phyloP scores from a whole-genome alignment of 2,888 invertebrate species.

The Cataglyphis livida region DNA sequence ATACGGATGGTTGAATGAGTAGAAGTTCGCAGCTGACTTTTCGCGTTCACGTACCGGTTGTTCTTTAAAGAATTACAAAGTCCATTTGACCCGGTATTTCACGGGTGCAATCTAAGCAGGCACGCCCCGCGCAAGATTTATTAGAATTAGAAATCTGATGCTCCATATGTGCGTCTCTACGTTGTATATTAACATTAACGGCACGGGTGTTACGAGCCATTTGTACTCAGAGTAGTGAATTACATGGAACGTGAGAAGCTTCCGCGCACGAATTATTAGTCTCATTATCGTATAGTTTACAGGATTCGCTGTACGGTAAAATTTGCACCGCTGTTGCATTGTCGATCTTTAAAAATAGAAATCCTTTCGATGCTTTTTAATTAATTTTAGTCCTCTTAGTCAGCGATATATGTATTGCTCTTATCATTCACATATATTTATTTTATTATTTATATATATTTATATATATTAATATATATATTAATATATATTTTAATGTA shows the following conservation, averaged over 20 bases:
- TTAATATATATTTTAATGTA: background rate
- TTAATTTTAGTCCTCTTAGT: background rate
- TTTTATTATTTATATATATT: background rate
- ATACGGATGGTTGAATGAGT: background rate
- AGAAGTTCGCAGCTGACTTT: slow-evolving; percentile 27
- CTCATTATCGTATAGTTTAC: slow-evolving; percentile 76
- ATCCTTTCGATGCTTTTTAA: background rate
- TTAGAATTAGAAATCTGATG: slow-evolving; percentile 83
- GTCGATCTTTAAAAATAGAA: slow-evolving; percentile 9
- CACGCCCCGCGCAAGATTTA: slow-evolving; percentile 78
- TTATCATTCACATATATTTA: background rate
- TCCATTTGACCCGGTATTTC: slow-evolving; percentile 68
- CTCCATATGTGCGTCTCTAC: slow-evolving; percentile 70
- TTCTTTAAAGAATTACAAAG: slow-evolving; percentile 73
- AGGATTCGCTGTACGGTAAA: slow-evolving; percentile 44
- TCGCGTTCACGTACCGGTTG: slow-evolving; percentile 64
- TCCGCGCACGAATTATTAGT: slow-evolving; percentile 78
- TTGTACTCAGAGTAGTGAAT: slow-evolving; percentile 79
- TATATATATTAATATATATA: background rate
- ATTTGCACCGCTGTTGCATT: slow-evolving; percentile 17
- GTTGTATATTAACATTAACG: slow-evolving; percentile 83
- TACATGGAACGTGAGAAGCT: slow-evolving; percentile 82
- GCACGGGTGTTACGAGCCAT: slow-evolving; percentile 75
- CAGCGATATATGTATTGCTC: background rate
- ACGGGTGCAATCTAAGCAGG: slow-evolving; percentile 69